Percentiles rank a stretch among this genome's conserved stretches.
phyloP scores from a whole-genome alignment of 2,888 invertebrate genomes.

The Apantesis nais region DNA sequence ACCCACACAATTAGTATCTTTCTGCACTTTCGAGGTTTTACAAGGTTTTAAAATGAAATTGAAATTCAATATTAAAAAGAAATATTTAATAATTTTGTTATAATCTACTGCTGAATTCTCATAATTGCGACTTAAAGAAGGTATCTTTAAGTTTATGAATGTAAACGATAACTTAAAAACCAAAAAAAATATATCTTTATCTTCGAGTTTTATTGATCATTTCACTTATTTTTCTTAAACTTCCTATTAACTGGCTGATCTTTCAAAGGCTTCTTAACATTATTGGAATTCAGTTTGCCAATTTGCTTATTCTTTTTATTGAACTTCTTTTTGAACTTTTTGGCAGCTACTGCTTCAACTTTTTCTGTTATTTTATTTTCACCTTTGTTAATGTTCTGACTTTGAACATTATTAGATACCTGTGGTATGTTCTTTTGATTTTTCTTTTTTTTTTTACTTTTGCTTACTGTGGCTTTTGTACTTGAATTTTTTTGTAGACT shows the following conservation, averaged over 20 bases:
- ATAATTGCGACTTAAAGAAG: not conserved
- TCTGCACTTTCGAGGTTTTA: too few species aligned
- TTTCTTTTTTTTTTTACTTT: conserved; percentile 54
- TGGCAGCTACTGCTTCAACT: conserved; percentile 61
- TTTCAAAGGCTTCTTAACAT: conserved; percentile 46
- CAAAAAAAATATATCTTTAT: not conserved
- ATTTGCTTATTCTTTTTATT: conserved; percentile 74
- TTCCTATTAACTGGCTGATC: conserved; percentile 54
- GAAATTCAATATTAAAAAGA: too few species aligned
- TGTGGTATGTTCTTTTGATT: conserved; percentile 53
- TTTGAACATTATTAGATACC: conserved; percentile 7
- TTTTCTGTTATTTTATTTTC: conserved; percentile 62
- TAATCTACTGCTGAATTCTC: too few species aligned
- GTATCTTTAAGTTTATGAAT: too few species aligned
- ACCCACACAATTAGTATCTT: too few species aligned
- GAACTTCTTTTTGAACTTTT: conserved; percentile 69
- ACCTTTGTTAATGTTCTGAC: conserved; percentile 43
- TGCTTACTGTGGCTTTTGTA: conserved; percentile 20
- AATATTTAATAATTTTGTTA: too few species aligned
- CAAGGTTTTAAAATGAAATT: too few species aligned
- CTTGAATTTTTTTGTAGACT: conserved; percentile 25
- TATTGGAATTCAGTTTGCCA: conserved; percentile 64
- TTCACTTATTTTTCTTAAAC: conserved; percentile 54
- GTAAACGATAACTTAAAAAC: not conserved
- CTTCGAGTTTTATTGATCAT: not conserved